These are phyloP conservation scores for Leptopilina syphax DNA, from an alignment of 2,888 invertebrate genomes.

Conservation along the genomic window DNA sequence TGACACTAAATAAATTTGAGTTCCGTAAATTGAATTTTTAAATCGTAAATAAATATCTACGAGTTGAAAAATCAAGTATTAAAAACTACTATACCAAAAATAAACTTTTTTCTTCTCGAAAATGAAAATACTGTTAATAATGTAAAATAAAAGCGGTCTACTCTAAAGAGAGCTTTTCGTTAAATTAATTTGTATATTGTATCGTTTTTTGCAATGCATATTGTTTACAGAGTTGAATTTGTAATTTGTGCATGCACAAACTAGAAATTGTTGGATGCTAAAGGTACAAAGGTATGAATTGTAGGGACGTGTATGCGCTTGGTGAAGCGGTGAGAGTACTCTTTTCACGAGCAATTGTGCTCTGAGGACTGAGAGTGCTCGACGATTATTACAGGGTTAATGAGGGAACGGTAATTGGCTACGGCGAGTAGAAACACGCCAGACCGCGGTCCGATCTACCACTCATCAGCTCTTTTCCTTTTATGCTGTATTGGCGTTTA, in stretches of 20 bases:
- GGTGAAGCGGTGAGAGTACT: constrained; percentile 50
- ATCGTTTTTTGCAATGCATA: neutral
- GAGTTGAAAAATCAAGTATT: too few species aligned
- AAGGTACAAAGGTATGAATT: constrained; percentile 37
- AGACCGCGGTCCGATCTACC: constrained; percentile 50
- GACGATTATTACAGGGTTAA: constrained; percentile 70
- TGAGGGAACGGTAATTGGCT: constrained; percentile 73
- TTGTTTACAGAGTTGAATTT: constrained; percentile 25
- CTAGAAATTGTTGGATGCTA: constrained; percentile 4
- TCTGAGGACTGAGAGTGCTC: constrained; percentile 53
- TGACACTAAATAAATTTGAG: too few species aligned
- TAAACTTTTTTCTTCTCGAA: too few species aligned
- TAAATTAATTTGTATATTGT: neutral
- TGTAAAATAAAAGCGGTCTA: too few species aligned
- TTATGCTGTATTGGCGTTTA: constrained; percentile 38
- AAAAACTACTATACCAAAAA: too few species aligned
- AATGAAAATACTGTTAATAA: too few species aligned
- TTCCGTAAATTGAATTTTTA: too few species aligned
- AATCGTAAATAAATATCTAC: too few species aligned
- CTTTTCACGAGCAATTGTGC: constrained; percentile 62
- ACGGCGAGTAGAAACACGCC: constrained; percentile 62
- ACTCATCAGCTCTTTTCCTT: constrained; percentile 22
- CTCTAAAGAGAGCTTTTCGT: neutral
- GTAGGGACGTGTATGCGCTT: constrained; percentile 32
- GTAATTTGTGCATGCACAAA: constrained; percentile 12